Evolutionary conservation across 1,140 invertebrate species (phyloP), one percentile per base, ranked within the genome.

Genomic region (Listronotus oregonensis): DNA sequence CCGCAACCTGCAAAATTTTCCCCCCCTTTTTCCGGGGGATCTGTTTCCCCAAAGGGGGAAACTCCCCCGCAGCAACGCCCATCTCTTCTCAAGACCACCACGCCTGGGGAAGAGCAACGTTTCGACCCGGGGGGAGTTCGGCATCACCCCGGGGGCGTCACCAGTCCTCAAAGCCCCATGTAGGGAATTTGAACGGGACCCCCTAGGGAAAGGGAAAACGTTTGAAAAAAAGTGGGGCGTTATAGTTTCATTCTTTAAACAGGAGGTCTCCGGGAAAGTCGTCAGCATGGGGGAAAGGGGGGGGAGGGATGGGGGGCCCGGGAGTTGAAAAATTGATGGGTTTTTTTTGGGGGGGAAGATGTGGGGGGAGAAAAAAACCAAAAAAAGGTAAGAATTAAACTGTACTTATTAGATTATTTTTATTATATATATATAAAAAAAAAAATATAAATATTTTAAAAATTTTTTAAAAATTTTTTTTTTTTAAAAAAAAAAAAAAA

Each of bases 21-120:
- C 70, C 57, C 71, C 72, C n/a, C 44, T 66, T 12, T 59, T 73
- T 2, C 71, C 71, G 43, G 56, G 64, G 17, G 73, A 73, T 31
- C 70, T 73, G 69, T 37, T 75, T 50, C 54, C 42, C 10, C 70
- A 73, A 57, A n/a, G n/a, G n/a, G 70, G 75, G 31, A 76, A 75
- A 44, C 50, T 76, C 27, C 63, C 66, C 32, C 73, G n/a, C n/a
- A n/a, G n/a, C n/a, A 71, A 15, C 44, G 67, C 6, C 49, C 67
- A 14, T 39, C 27, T 50, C 57, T 37, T 0, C 43, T 14, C 5
- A n/a, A 17, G 6, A 58, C 37, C 21, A 10, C 55, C 17, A 64
- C 42, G 21, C 37, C 39, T 14, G 54, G 31, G 17, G n/a, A 21
- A n/a, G n/a, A 49, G 12, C 57, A 42, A 11, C 34, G 15, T 58